Evolutionary conservation across 2,888 invertebrate species (phyloP), one percentile per base, ranked within the genome.

Genomic region (Drosophila picticornis): DNA sequence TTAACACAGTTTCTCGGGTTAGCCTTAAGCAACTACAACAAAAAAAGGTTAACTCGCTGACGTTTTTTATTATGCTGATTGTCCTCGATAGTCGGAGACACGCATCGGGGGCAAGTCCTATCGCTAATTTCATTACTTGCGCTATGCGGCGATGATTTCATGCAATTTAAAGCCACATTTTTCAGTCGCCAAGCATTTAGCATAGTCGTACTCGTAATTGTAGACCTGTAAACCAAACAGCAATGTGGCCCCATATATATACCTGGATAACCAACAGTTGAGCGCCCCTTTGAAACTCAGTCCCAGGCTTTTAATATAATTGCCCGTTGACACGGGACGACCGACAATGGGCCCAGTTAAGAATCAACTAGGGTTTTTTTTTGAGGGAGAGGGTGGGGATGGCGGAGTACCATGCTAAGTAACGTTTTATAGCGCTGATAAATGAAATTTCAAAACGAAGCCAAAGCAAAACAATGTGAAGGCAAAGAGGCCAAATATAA

Each of bases 311-410:
- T 91, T 89, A 90, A 83, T 82, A 86, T 91, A 91, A 90, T 91
- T 90, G 91, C 90, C 88, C 86, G 90, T 90, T 91, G 91, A 91
- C 90, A 90, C 90, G 90, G 91, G 88, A 91, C 81, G 77, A 78
- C 80, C 80, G 77, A 78, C 84, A 73, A 71, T 61, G 80, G 69
- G 72, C 34, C 55, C 67, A 67, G 72, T 63, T 67, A 25, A 51
- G 57, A 61, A 57, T 52, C 46, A 72, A 31, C 51, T 29, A 50
- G 22, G 55, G 31, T 27, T 50, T 36, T 22, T 64, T 31, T 53
- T 4, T 9, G 4, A 9, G n/a, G 13, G 2, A 16, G 10, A 2
- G 9, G 50, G 58, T 51, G 50, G 4, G 4, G 7, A 43, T 25
- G 0, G 34, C 34, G 56, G 46, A 7, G 13, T n/a, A 7, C 22